Evolutionary conservation across 2,797 vertebrate genomes (phyloP), one percentile per base, ranked within the genome.

Genomic region (Somateria mollissima): DNA sequence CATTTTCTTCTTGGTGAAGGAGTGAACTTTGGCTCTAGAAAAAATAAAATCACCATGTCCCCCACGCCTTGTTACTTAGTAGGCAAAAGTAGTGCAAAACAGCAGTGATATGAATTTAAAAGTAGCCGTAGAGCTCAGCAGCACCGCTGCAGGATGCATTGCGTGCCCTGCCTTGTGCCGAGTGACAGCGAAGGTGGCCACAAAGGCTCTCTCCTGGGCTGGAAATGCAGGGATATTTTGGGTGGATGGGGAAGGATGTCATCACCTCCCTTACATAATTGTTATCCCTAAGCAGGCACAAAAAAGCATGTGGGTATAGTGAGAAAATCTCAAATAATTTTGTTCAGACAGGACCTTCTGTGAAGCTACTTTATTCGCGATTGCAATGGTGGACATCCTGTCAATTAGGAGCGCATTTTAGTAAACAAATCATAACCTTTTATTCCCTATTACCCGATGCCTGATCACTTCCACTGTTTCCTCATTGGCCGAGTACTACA

Each of bases 231-330:
- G 16, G 4, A 6, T 61, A 7, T 61, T 54, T 80, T 80, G 36
- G 17, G 10, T 28, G 11, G 45, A 61, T 53, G 70, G 32, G 27
- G 43, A 49, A 70, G 19, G 45, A 64, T 1, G 1, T 20, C 25
- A 27, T 41, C 0, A 0, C 43, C 47, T 89, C 34, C 17, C 22
- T n/a, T 49, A 20, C 9, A 37, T 0, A 0, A 53, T 75, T 65
- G 57, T 37, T 13, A 18, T 57, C 85, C 37, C 37, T 10, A 8
- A 66, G 62, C 47, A 61, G 67, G 36, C 25, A 56, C 34, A 47
- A 21, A 45, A 45, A 45, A 45, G 47, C 21, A 47, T 47, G 47
- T 47, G 47, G 47, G 47, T 47, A 45, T 45, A 45, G 43, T 45
- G 9, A 45, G 43, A 45, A 45, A 45, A 45, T 19, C 43, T 45